Base-by-base conservation (phyloP, 2,888 invertebrate genomes). In the Herminia tarsipennalis region DNA sequence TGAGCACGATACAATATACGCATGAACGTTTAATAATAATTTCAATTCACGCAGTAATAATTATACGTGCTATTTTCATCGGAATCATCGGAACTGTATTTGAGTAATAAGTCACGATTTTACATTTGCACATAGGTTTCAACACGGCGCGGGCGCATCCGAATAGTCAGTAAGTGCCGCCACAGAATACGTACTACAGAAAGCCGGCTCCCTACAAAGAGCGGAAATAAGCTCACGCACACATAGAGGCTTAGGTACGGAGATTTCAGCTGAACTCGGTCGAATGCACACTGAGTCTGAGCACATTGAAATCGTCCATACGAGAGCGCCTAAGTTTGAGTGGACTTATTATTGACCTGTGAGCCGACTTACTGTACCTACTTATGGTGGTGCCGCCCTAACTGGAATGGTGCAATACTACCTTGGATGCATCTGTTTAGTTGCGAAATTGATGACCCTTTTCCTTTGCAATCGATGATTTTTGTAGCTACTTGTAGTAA, bases 91-190 rank as follows among this genome's bases (percentile, higher is more conserved):
- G 55, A 63, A 52, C 57, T 56, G 46, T 49, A 59, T 61, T 68
- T 60, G 51, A 70, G 54, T 56, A 73, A 77, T 81, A 73, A 78
- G 76, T 81, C 83, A 86, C 83, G 84, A 82, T 60, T 71, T 65
- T 68, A 60, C 68, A 53, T 71, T 65, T 68, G 61, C 68, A 53
- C 29, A 51, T 53, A 41, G 52, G 59, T 83, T 84, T 72, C 83
- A 60, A 71, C 76, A 81, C 64, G 63, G 71, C 41, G 10, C 44
- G 10, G 36, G 40, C 73, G 68, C 73, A 76, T 75, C 76, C 51
- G 46, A 67, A 73, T 65, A 61, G 69, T 72, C 64, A 69, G 73
- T 70, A 68, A 68, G 62, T 69, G 48, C 56, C n/a, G n/a, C n/a
- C n/a, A n/a, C n/a, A n/a, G n/a, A n/a, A n/a, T n/a, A n/a, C n/a